Evolutionary conservation across 2,113 vertebrate genomes (phyloP).

Genomic region (Hippocampus abdominalis): DNA sequence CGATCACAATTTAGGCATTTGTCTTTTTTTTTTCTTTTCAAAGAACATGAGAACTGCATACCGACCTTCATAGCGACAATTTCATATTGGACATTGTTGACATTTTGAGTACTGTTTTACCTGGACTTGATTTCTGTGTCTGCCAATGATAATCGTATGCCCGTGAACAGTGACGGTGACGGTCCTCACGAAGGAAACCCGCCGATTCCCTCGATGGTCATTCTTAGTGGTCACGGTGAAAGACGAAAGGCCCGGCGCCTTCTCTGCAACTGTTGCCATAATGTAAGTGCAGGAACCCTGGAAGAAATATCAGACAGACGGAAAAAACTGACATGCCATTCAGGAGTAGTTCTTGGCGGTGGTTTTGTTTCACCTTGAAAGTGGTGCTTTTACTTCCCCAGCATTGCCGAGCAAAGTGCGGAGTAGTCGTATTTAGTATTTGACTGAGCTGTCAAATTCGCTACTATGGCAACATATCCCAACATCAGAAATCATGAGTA

Average conservation of each 20-base stretch:
- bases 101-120: neutral
- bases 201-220: conserved; percentile 5
- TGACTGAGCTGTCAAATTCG: too few relatives aligned
- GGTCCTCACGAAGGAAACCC: conserved; percentile 27
- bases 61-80: neutral
- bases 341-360: too few relatives aligned
- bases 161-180: conserved; percentile 13
- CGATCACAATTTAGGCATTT: neutral
- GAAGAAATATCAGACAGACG: neutral
- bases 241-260: neutral
- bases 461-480: too few relatives aligned
- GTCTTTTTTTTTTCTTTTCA: neutral
- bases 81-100: neutral
- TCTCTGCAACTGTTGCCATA: conserved; percentile 14
- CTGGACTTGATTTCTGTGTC: conserved; percentile 7
- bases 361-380: too few relatives aligned
- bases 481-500: too few relatives aligned
- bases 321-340: too few relatives aligned
- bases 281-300: conserved; percentile 35
- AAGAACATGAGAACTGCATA: too few relatives aligned
- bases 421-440: too few relatives aligned
- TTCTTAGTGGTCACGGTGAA: conserved; percentile 34
- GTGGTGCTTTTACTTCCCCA: too few relatives aligned
- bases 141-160: conserved; percentile 14
- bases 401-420: too few relatives aligned